Percentiles rank a stretch among this genome's conserved stretches.
Evolutionary conservation across 2,113 vertebrate species (phyloP).

Genomic region (Ginglymostoma cirratum): DNA sequence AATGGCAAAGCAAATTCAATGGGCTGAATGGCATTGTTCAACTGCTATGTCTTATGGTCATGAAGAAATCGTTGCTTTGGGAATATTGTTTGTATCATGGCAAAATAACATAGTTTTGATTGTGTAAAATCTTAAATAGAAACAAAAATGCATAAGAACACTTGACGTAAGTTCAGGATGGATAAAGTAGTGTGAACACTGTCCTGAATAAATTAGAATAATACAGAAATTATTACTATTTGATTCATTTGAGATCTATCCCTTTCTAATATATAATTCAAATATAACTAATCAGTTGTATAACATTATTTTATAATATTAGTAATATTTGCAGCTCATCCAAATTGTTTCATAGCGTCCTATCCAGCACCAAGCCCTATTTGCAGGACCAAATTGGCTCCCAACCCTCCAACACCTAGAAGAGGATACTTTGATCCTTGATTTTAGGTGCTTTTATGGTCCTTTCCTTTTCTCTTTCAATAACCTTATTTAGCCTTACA

Average conservation of each 20-base stretch:
- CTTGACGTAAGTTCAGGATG: background rate
- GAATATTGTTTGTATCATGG: background rate
- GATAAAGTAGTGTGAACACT: background rate
- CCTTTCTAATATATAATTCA: background rate
- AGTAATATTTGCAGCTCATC: background rate
- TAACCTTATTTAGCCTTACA: too few species aligned
- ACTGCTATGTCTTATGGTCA: background rate
- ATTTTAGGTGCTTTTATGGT: too few species aligned
- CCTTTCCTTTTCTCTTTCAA: too few species aligned
- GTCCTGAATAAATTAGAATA: background rate
- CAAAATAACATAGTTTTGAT: background rate
- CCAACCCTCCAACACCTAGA: too few species aligned
- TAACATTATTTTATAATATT: background rate
- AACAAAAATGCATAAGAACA: background rate
- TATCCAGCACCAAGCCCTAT: too few species aligned
- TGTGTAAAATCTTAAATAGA: background rate
- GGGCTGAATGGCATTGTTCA: too few species aligned
- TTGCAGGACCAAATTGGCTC: too few species aligned
- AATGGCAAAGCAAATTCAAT: too few species aligned
- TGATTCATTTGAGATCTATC: background rate
- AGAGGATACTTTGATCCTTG: too few species aligned
- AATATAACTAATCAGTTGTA: background rate
- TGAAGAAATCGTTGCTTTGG: background rate
- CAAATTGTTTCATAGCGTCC: too few species aligned
- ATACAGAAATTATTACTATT: background rate